Evolutionary conservation across 2,113 vertebrate genomes (phyloP), one percentile per base, ranked within the genome.

Genomic region (Myrmecophaga tridactyla): DNA sequence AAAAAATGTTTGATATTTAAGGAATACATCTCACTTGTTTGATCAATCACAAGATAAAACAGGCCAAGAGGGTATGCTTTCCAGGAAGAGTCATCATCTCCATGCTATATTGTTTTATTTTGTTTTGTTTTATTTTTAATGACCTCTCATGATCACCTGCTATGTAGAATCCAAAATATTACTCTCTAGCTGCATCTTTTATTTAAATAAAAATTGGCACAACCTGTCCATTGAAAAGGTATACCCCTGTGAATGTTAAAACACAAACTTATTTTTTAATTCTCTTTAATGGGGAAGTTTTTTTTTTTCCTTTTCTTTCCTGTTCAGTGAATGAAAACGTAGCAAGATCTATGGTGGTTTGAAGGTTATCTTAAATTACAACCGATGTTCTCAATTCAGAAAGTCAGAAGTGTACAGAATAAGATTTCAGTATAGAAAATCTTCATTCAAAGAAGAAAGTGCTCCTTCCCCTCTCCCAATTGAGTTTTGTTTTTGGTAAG

Each of bases 381-480:
- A 84, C 82, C 53, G 4, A 67, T 31, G 3, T 3, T 56, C 51
- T 92, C 63, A 77, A 34, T 67, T 90, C 85, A 91, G 34, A 86
- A 12, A 56, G 41, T 83, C 41, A 80, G 29, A 73, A 70, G 21
- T 67, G 2, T 41, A 46, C 27, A 63, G 17, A 43, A 7, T 77
- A 86, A 92, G 27, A 63, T 39, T 86, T 85, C 51, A 88, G 56
- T 72, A 94, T 86, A 93, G 89, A 20, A 75, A 27, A 20, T 78
- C 9, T 60, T 94, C 48, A 75, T 77, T 85, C 39, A 46, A 76
- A 93, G 11, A 56, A 6, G 53, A 17, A 56, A 21, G 53, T 56
- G 4, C 18, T 18, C 53, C 53, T 20, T 20, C 53, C 7, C 53
- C 53, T 56, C 53, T 20, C 53, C 53, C 53, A 56, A 21, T 21